Conservation (phyloP, 2,888 invertebrate genomes). For the Drosophila lacicola region DNA sequence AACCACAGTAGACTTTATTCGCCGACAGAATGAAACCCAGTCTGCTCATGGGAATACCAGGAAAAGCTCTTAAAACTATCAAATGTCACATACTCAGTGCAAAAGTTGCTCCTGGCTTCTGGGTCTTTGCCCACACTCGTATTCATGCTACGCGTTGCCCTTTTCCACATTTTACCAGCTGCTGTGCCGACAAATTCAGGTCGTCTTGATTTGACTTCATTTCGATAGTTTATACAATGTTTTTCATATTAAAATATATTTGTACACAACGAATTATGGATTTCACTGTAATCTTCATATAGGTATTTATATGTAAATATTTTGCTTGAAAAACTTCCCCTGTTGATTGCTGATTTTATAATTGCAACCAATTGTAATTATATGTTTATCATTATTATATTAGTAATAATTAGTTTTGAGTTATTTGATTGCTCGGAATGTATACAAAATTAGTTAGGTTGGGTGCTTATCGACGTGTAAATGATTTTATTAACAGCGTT, state of each 20-base stretch:
- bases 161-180: too few relatives aligned
- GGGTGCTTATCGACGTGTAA: slow-evolving; percentile 45
- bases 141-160: neutral
- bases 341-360: neutral
- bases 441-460: slow-evolving; percentile 2
- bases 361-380: slow-evolving; percentile 10
- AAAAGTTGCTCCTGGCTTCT: neutral
- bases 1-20: neutral
- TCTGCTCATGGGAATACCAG: neutral
- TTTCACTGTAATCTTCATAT: neutral
- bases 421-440: slow-evolving; percentile 18
- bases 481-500: slow-evolving; percentile 64
- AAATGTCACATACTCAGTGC: slow-evolving; percentile 2
- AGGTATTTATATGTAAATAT: neutral
- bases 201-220: neutral
- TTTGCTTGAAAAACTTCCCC: neutral
- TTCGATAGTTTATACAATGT: neutral
- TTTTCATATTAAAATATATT: neutral
- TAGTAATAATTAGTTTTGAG: slow-evolving; percentile 4
- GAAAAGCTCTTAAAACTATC: slow-evolving; percentile 5
- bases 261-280: too few relatives aligned
- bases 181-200: too few relatives aligned
- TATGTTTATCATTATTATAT: neutral
- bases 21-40: neutral
- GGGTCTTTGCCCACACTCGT: neutral